These are phyloP conservation scores for Chalcis sispes DNA, from an alignment of 2,888 invertebrate species.

Conservation along the genomic window DNA sequence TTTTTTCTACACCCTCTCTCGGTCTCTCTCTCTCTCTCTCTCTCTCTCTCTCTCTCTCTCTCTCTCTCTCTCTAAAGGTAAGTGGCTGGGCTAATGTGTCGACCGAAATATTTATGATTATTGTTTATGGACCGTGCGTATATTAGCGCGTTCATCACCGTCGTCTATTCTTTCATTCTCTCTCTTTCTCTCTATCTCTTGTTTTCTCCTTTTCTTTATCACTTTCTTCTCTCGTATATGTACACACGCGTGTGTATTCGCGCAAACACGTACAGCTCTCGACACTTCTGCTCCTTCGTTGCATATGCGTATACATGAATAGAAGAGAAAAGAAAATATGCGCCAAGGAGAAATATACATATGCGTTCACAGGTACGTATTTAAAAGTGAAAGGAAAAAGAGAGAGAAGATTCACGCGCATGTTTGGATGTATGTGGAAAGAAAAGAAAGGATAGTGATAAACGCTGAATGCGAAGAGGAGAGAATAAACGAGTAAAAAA, in stretches of 20 bases:
- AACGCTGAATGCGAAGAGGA: not conserved
- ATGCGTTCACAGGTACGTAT: not conserved
- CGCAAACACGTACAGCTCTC: not conserved
- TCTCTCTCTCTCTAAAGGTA: slow-evolving; percentile 63
- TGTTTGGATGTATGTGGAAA: not conserved
- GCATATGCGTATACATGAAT: slow-evolving; percentile 50
- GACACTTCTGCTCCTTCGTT: not conserved
- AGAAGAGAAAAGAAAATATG: slow-evolving; percentile 18
- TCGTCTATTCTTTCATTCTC: slow-evolving; percentile 49
- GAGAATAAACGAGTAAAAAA: slow-evolving; percentile 27
- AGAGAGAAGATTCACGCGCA: not conserved
- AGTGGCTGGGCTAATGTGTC: slow-evolving; percentile 70
- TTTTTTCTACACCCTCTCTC: no score
- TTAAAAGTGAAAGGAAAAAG: slow-evolving; percentile 19
- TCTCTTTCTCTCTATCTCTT: slow-evolving; percentile 38
- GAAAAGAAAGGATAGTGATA: not conserved
- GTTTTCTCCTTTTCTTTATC: slow-evolving; percentile 16
- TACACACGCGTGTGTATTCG: not conserved
- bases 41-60: no score
- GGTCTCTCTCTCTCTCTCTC: no score
- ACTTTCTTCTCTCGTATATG: slow-evolving; percentile 23
- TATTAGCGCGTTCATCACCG: slow-evolving; percentile 71
- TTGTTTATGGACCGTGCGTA: slow-evolving; percentile 74
- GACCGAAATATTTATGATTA: slow-evolving; percentile 75
- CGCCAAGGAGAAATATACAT: not conserved